phyloP scores from a whole-genome alignment of 1,140 invertebrate species.

The Drosophila setifemur region DNA sequence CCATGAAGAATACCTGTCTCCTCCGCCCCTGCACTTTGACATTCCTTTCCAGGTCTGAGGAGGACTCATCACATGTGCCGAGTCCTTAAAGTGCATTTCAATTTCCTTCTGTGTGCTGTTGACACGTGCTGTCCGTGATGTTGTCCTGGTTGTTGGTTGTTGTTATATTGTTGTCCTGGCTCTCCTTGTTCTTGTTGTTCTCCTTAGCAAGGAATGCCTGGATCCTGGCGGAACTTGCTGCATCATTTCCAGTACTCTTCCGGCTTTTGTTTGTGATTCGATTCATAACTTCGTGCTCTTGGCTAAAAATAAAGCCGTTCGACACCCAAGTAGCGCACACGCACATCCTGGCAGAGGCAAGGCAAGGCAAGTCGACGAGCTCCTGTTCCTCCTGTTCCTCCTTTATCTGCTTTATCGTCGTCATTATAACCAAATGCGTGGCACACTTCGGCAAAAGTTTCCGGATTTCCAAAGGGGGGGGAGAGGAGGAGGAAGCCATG shows the following conservation, averaged over 20 bases:
- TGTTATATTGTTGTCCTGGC: not conserved
- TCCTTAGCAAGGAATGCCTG: not conserved
- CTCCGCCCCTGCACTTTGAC: too few relatives aligned
- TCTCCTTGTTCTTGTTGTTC: not conserved
- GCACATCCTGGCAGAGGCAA: too few relatives aligned
- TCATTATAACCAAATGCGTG: conserved; percentile 28
- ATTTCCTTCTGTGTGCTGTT: conserved; percentile 50
- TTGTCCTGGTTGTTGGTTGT: too few relatives aligned
- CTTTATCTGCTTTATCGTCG: conserved; percentile 31
- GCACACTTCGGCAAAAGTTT: not conserved
- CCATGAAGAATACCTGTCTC: not conserved
- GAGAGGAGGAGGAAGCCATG: not conserved
- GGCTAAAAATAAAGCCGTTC: conserved; percentile 33
- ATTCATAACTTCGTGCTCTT: conserved; percentile 29
- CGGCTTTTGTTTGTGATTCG: conserved; percentile 38
- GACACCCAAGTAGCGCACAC: not conserved
- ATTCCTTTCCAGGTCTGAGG: too few relatives aligned
- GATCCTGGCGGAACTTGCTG: not conserved
- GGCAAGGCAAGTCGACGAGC: too few relatives aligned
- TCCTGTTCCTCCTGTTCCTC: not conserved
- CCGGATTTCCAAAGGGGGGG: not conserved
- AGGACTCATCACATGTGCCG: too few relatives aligned
- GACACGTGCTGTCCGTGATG: conserved; percentile 10
- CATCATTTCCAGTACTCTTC: conserved; percentile 39
- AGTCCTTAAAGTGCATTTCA: conserved; percentile 53